Evolutionary conservation across 2,113 vertebrate genomes (phyloP).

Genomic region (Sarotherodon lohbergeri): DNA sequence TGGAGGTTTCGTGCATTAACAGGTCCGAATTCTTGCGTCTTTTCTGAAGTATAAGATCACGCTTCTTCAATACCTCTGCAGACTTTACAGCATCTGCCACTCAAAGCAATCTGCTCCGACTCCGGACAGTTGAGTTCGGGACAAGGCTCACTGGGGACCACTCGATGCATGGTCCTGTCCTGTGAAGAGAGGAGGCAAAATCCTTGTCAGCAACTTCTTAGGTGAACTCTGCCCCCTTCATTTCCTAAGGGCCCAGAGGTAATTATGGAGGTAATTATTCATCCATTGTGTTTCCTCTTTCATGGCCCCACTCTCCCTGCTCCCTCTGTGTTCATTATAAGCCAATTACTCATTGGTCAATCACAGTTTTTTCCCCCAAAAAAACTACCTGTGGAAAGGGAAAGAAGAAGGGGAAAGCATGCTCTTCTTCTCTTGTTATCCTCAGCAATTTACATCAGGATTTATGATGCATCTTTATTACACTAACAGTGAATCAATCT

Average conservation of each 20-base stretch:
- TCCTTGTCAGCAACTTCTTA: not conserved
- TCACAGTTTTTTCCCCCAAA: not conserved
- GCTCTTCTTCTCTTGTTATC: not conserved
- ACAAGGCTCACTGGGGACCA: conserved; percentile 74
- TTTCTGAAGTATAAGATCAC: not conserved
- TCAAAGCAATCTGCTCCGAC: conserved; percentile 84
- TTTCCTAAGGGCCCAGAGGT: conserved; percentile 18
- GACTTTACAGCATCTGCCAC: conserved; percentile 91
- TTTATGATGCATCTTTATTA: conserved; percentile 37
- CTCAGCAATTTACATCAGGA: conserved; percentile 16
- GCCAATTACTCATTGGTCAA: conserved; percentile 42
- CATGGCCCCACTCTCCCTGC: not conserved
- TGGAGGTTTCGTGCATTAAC: not conserved
- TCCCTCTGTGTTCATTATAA: conserved; percentile 36
- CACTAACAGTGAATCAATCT: conserved; percentile 43
- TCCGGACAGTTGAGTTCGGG: conserved; percentile 81
- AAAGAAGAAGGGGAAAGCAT: not conserved
- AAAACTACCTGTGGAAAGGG: not conserved
- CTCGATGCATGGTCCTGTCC: conserved; percentile 86
- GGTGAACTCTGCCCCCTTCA: not conserved
- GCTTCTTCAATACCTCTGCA: conserved; percentile 85
- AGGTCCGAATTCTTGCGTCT: not conserved
- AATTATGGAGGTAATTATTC: conserved; percentile 57
- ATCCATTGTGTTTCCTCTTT: conserved; percentile 31
- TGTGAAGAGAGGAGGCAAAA: conserved; percentile 50